These are phyloP conservation scores for Zygaena filipendulae DNA, from an alignment of 2,888 invertebrate genomes.

Conservation along the genomic window DNA sequence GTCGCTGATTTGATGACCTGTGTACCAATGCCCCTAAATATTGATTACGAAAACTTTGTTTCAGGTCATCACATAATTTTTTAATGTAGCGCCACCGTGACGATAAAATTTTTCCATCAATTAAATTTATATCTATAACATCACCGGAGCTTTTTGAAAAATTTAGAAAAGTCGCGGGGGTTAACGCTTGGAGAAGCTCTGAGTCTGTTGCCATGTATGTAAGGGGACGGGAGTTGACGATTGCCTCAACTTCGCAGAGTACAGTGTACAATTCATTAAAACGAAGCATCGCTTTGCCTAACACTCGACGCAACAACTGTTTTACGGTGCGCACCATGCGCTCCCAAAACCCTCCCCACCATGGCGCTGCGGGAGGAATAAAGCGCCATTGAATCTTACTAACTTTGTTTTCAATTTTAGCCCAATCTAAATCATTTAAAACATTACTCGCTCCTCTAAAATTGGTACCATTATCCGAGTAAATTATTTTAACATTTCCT, in stretches of 20 bases:
- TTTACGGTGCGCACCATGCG: conserved; percentile 1
- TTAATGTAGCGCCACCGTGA: too few species aligned
- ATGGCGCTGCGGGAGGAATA: conserved; percentile 2
- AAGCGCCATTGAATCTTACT: conserved; percentile 1
- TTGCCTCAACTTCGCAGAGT: not conserved
- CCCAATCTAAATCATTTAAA: too few species aligned
- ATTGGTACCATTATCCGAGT: conserved; percentile 8
- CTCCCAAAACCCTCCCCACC: conserved; percentile 7
- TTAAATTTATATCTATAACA: too few species aligned
- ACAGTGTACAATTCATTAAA: not conserved
- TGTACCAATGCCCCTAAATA: too few species aligned
- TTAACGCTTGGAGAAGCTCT: not conserved
- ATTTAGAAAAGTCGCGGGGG: not conserved
- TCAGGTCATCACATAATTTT: too few species aligned
- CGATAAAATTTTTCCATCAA: too few species aligned
- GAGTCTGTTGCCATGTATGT: not conserved
- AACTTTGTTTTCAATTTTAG: too few species aligned
- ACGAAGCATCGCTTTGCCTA: not conserved
- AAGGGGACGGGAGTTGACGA: not conserved
- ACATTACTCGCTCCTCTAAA: conserved; percentile 5
- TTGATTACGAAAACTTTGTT: too few species aligned
- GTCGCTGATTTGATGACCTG: too few species aligned
- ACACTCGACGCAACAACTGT: not conserved
- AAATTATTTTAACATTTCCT: conserved; percentile 3
- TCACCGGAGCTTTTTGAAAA: too few species aligned